These are phyloP conservation scores for Sturnira hondurensis DNA, from an alignment of 2,113 vertebrate genomes.

Conservation along the genomic window DNA sequence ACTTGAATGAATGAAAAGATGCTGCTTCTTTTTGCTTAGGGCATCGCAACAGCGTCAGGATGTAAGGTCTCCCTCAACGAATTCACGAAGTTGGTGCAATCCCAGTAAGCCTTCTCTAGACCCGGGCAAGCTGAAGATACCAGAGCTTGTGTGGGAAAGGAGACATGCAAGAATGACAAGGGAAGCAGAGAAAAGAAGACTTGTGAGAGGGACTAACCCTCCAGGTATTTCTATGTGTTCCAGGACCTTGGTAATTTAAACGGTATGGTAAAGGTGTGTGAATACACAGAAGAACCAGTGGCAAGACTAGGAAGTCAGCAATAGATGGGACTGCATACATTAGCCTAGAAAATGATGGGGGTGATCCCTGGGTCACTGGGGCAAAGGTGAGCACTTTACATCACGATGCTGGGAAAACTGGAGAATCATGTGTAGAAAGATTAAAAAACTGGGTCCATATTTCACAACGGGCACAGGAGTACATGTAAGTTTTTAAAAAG, in stretches of 20 bases:
- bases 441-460: not conserved
- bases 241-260: not conserved
- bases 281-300: not conserved
- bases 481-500: not conserved
- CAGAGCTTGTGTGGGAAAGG: not conserved
- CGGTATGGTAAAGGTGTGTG: not conserved
- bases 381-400: not conserved
- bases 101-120: not conserved
- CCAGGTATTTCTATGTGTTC: not conserved
- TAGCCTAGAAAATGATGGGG: not conserved
- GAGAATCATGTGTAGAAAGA: not conserved
- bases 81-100: not conserved
- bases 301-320: not conserved
- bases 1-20: not conserved
- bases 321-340: not conserved
- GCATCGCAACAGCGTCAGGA: not conserved
- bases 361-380: not conserved
- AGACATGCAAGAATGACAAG: not conserved
- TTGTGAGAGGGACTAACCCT: too few species aligned
- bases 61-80: not conserved
- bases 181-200: not conserved
- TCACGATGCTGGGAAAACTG: not conserved
- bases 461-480: not conserved
- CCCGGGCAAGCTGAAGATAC: not conserved
- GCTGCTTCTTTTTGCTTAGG: not conserved